Conservation (phyloP, 2,113 vertebrate species). For the Salvelinus sp. region DNA sequence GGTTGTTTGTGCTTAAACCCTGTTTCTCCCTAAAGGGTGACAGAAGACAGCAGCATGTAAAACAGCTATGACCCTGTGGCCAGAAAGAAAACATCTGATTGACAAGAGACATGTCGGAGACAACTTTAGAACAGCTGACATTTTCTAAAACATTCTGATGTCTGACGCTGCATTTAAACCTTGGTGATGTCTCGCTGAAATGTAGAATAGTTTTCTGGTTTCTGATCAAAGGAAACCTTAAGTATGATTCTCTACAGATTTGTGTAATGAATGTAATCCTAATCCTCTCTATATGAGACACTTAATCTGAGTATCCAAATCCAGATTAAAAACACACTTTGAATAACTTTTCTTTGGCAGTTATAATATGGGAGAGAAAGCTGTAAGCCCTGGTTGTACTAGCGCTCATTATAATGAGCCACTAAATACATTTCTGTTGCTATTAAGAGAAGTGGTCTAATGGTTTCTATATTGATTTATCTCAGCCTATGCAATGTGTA, state of each 20-base stretch:
- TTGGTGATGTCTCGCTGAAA: too few species aligned
- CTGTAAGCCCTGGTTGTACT: not conserved
- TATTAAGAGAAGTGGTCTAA: not conserved
- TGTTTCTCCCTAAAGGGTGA: not conserved
- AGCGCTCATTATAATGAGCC: not conserved
- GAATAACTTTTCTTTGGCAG: not conserved
- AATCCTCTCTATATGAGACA: not conserved
- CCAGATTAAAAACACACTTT: slow-evolving; percentile 9
- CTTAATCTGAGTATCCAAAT: not conserved
- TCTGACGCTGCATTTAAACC: not conserved
- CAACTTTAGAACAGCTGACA: not conserved
- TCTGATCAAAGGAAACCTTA: not conserved
- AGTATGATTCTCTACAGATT: not conserved
- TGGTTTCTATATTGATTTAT: slow-evolving; percentile 4
- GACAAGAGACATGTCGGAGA: not conserved
- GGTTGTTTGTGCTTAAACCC: too few species aligned
- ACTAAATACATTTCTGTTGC: not conserved
- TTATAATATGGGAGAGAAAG: not conserved
- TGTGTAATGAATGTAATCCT: not conserved
- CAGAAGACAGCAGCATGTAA: too few species aligned
- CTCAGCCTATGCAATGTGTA: not conserved
- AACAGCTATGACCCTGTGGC: not conserved
- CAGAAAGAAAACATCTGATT: not conserved
- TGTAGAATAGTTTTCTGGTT: not conserved
- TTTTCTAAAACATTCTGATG: not conserved